A percentile compares a stretch with the other conserved stretches of the same genome.
Evolutionary conservation across 2,888 invertebrate genomes (phyloP).

Genomic region (Scelioninae gen. 1): DNA sequence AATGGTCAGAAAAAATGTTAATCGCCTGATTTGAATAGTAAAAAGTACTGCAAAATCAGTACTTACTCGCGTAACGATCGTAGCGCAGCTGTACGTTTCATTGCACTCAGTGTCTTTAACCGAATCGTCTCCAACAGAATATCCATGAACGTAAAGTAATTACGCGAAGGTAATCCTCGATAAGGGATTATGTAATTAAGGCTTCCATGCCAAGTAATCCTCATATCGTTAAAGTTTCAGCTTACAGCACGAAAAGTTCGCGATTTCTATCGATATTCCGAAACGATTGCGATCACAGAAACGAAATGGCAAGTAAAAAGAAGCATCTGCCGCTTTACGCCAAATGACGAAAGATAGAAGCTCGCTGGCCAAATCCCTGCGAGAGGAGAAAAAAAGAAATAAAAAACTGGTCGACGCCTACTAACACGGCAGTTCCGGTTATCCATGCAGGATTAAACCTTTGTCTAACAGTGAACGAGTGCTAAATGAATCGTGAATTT

Average conservation of each 20-base stretch:
- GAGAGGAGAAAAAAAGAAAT: constrained; percentile 31
- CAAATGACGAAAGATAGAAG: constrained; percentile 42
- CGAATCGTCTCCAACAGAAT: constrained; percentile 63
- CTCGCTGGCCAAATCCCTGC: constrained; percentile 23
- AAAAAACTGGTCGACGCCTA: constrained; percentile 43
- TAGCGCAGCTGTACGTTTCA: constrained; percentile 54
- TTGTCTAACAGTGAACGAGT: constrained; percentile 67
- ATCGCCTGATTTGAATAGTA: constrained; percentile 41
- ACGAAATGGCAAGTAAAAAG: constrained; percentile 31
- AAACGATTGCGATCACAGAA: constrained; percentile 27
- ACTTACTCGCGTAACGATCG: constrained; percentile 36
- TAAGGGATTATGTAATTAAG: constrained; percentile 71
- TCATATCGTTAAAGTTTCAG: constrained; percentile 68
- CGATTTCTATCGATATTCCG: constrained; percentile 58
- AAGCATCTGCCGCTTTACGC: neutral
- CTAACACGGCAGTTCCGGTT: constrained; percentile 74
- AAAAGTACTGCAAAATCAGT: constrained; percentile 44
- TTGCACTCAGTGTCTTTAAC: constrained; percentile 48
- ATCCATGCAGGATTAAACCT: constrained; percentile 77
- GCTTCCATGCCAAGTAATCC: constrained; percentile 65
- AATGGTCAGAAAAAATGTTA: no score
- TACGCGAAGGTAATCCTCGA: constrained; percentile 70
- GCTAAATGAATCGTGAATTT: constrained; percentile 81
- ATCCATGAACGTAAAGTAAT: constrained; percentile 71
- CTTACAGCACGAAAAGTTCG: constrained; percentile 50